A percentile compares a stretch with the other conserved stretches of the same genome.
Evolutionary conservation across 2,888 invertebrate genomes (phyloP).

Genomic region (Uloborus plumipes): DNA sequence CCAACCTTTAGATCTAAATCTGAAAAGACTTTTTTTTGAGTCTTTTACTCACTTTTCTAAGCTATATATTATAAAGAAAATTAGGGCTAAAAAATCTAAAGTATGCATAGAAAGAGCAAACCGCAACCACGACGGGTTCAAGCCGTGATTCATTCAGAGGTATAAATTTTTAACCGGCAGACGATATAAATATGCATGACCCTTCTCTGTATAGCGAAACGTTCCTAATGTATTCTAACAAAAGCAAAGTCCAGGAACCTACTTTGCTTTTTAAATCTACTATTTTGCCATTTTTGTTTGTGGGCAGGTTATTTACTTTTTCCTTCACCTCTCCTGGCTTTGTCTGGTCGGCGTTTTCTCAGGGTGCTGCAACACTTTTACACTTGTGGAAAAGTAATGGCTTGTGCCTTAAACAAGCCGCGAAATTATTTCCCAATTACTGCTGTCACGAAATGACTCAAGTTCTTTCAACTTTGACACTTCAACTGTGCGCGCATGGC

Average conservation of each 20-base stretch:
- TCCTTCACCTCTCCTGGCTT: background rate
- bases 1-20: no score
- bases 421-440: constrained; percentile 50
- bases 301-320: background rate
- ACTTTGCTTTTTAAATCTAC: constrained; percentile 49
- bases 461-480: constrained; percentile 47
- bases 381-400: constrained; percentile 16
- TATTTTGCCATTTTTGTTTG: background rate
- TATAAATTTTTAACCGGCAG: no score
- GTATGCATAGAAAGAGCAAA: no score
- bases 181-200: constrained; percentile 51
- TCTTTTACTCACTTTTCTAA: no score
- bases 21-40: no score
- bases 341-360: constrained; percentile 11
- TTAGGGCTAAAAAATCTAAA: no score
- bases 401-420: constrained; percentile 36
- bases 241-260: constrained; percentile 43
- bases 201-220: background rate
- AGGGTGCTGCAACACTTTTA: constrained; percentile 38
- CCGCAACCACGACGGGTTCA: no score
- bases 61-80: no score
- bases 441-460: constrained; percentile 41
- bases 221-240: constrained; percentile 39
- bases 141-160: no score
- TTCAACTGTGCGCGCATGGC: background rate